Evolutionary conservation across 2,113 vertebrate species (phyloP).

Genomic region (Callopanchax toddi): DNA sequence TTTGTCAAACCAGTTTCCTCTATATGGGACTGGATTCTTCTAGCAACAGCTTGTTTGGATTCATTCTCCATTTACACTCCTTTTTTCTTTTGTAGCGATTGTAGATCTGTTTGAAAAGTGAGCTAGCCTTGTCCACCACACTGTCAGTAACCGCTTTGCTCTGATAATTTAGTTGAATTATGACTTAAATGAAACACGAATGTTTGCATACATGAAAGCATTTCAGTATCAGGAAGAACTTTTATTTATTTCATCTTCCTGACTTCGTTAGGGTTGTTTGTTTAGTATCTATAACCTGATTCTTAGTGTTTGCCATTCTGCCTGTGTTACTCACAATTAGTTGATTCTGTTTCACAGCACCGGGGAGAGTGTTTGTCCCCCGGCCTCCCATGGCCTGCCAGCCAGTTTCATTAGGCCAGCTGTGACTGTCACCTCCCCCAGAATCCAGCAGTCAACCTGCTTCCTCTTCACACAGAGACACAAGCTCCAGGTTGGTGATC

Average conservation of each 20-base stretch:
- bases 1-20: slow-evolving; percentile 64
- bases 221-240: too few species aligned
- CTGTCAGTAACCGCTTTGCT: too few species aligned
- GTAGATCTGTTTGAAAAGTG: neutral
- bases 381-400: slow-evolving; percentile 78
- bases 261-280: too few species aligned
- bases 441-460: slow-evolving; percentile 69
- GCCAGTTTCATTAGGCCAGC: slow-evolving; percentile 74
- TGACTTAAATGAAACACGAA: too few species aligned
- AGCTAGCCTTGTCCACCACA: too few species aligned
- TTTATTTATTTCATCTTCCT: too few species aligned
- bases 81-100: slow-evolving; percentile 2
- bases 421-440: slow-evolving; percentile 84
- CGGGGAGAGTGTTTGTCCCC: slow-evolving; percentile 65
- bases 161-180: too few species aligned
- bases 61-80: neutral
- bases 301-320: neutral
- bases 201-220: too few species aligned
- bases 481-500: slow-evolving; percentile 73
- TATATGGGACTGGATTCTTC: slow-evolving; percentile 13
- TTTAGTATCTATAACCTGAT: neutral
- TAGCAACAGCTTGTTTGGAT: slow-evolving; percentile 23
- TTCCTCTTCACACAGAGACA: slow-evolving; percentile 46
- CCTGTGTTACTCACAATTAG: neutral
- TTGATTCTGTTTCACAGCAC: slow-evolving; percentile 15